Evolutionary conservation across 2,888 invertebrate species (phyloP), one percentile per base, ranked within the genome.

Genomic region (Mermis nigrescens): DNA sequence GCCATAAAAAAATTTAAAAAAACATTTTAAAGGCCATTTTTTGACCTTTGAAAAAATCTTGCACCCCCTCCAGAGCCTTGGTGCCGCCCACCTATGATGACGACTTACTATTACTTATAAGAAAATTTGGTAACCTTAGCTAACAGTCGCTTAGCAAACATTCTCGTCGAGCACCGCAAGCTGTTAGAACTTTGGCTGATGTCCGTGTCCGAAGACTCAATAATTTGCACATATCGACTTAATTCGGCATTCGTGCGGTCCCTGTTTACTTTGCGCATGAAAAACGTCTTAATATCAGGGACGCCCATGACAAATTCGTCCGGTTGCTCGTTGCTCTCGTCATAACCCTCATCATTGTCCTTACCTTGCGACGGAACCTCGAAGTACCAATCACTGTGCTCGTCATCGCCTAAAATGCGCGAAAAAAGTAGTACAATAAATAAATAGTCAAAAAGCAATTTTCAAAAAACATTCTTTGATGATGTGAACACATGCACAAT

Each of bases 291-390:
- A 7, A 32, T 32, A 12, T 26, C 4, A 3, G 57, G 57, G 4
- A 58, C 54, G 45, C 58, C 59, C 59, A 59, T 59, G 28, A 38
- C 38, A 24, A n/a, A 59, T n/a, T 59, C 59, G 55, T 59, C 59
- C 4, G 12, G 31, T 54, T 54, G 27, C 54, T 29, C 3, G 29
- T 27, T 26, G 52, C n/a, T n/a, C n/a, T 32, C 22, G 32, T n/a
- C 38, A n/a, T n/a, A 26, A 4, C 22, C 51, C n/a, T 26, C 7
- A 31, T n/a, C 51, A 4, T 22, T 24, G 57, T 26, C 45, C 22
- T n/a, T 24, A 55, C 54, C 19, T 27, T 7, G n/a, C 28, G 22
- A 7, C 22, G 57, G 45, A n/a, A 24, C 3, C n/a, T 59, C 59
- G n/a, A 54, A 59, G 27, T 22, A 52, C 59, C 59, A 59, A 24